Conservation (phyloP, 1,140 invertebrate species). For the Aleiodes sp. region DNA sequence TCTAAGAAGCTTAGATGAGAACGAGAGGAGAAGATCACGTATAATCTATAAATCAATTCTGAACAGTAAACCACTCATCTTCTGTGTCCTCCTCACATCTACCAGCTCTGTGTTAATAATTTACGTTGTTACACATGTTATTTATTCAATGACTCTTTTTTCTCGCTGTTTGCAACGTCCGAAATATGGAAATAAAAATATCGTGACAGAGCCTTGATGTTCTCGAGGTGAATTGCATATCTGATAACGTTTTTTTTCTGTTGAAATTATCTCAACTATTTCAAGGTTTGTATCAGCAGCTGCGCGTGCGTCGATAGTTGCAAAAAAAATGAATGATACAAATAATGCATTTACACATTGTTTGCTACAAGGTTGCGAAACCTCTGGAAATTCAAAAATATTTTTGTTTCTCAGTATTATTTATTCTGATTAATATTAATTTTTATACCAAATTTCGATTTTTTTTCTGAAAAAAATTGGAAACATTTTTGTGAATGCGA, state of each 20-base stretch:
- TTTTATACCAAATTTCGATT: too few species aligned
- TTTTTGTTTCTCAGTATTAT: too few species aligned
- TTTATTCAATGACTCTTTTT: neutral
- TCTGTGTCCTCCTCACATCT: neutral
- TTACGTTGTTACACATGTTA: neutral
- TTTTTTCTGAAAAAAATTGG: too few species aligned
- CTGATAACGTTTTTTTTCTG: neutral
- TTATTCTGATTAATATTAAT: too few species aligned
- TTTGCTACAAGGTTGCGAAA: too few species aligned
- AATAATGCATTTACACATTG: neutral
- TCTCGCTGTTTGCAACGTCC: neutral
- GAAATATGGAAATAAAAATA: neutral
- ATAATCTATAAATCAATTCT: slow-evolving; percentile 35
- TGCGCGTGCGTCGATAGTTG: neutral
- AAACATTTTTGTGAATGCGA: too few species aligned
- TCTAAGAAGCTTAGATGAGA: neutral
- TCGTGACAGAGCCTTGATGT: neutral
- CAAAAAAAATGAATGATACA: neutral
- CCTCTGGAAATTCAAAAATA: too few species aligned
- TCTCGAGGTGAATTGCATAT: neutral
- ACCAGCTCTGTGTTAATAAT: neutral
- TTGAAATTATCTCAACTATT: neutral
- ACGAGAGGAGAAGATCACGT: slow-evolving; percentile 26
- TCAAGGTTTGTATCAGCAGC: neutral
- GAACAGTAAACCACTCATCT: neutral